Evolutionary conservation across 2,797 vertebrate genomes (phyloP).

Genomic region (Lithobates pipiens): DNA sequence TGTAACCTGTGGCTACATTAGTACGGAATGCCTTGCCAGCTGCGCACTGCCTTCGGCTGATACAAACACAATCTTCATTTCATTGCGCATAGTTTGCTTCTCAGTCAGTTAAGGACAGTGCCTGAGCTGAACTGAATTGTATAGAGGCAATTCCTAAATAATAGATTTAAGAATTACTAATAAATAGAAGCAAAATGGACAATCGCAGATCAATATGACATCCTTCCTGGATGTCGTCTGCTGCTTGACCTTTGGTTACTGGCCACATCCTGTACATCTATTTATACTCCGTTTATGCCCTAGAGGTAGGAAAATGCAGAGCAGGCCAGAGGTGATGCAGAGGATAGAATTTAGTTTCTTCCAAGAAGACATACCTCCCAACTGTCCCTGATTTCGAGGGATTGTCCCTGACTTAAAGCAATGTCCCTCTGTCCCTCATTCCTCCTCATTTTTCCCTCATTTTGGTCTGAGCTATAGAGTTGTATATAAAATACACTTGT

Average conservation of each 20-base stretch:
- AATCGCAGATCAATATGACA: slow-evolving; percentile 18
- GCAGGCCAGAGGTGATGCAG: slow-evolving; percentile 48
- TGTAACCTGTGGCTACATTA: too few species aligned
- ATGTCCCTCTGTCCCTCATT: too few species aligned
- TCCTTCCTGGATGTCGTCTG: slow-evolving; percentile 21
- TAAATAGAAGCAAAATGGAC: neutral
- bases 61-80: neutral
- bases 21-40: neutral
- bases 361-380: neutral
- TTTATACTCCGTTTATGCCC: slow-evolving; percentile 52
- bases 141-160: neutral
- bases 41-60: neutral
- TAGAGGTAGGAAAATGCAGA: slow-evolving; percentile 46
- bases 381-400: too few species aligned
- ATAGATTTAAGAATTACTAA: neutral
- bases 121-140: neutral
- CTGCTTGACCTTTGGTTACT: slow-evolving; percentile 37
- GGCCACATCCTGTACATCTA: slow-evolving; percentile 55
- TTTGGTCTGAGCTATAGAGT: too few species aligned
- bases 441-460: too few species aligned
- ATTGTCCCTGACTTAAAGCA: too few species aligned
- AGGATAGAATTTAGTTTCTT: slow-evolving; percentile 21
- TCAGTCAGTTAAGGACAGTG: neutral
- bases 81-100: neutral
- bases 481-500: too few species aligned